Evolutionary conservation across 2,797 vertebrate genomes (phyloP).

Genomic region (Ceyx erithaca): DNA sequence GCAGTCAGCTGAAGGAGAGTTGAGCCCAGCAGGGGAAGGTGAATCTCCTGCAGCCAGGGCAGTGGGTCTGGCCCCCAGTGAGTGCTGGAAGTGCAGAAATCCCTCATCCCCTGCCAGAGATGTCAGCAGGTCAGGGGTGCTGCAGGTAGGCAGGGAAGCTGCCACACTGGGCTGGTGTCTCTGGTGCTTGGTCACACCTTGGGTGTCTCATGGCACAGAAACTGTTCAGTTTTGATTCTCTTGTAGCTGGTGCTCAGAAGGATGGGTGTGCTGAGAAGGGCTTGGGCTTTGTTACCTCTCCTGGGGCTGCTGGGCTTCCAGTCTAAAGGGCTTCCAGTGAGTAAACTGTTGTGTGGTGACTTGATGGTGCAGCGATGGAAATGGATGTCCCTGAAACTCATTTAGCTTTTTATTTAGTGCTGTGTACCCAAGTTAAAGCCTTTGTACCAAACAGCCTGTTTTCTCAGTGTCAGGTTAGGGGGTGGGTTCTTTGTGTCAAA

Average conservation of each 20-base stretch:
- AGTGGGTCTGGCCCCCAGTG: background rate
- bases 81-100: rapidly evolving
- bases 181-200: rapidly evolving
- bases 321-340: background rate
- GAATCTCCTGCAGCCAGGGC: background rate
- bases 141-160: background rate
- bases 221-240: background rate
- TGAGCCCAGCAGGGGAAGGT: background rate
- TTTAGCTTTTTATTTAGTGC: background rate
- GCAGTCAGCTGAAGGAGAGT: background rate
- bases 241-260: background rate
- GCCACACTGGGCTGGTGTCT: background rate
- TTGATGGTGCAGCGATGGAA: background rate
- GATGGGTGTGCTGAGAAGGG: rapidly evolving
- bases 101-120: background rate
- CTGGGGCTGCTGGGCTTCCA: rapidly evolving
- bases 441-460: background rate
- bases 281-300: rapidly evolving
- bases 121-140: background rate
- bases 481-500: background rate
- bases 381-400: background rate
- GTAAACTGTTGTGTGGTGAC: rapidly evolving
- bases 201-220: rapidly evolving
- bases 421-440: background rate
- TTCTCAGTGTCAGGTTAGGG: background rate